Evolutionary conservation across 2,113 vertebrate genomes (phyloP), one percentile per base, ranked within the genome.

Genomic region (Alethe castanea): DNA sequence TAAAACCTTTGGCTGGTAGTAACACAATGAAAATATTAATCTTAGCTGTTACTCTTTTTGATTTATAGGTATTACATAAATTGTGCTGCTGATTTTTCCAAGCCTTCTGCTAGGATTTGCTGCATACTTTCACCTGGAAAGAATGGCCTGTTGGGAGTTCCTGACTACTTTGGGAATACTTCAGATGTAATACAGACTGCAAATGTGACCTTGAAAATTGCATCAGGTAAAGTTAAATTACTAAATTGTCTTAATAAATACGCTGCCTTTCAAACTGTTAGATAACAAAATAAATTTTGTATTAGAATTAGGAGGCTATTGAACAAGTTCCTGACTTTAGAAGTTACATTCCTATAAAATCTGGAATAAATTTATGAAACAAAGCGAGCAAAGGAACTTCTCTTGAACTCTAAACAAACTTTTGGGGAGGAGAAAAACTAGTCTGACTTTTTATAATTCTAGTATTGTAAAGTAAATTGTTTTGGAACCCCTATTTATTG

Each of bases 161-260:
- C 91, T 97, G 95, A 80, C 59, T 94, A 16, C 40, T 47, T 54
- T 47, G 57, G 72, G 69, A 94, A 26, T 82, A n/a, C 44, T 95
- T 95, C 65, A 80, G 73, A 20, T 90, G 35, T 50, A 90, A 93
- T 45, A 85, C 48, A 20, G 90, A 87, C 61, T 89, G 91, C 79
- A 87, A 71, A 60, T 56, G 29, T 16, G 78, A 96, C 53, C 87
- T 95, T 69, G 71, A 89, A 42, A 90, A 79, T 74, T 35, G 7
- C 35, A 89, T 89, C 71, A 91, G 88, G 86, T 97, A 66, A 76
- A 79, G 33, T 40, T 42, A 29, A 56, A 29, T 45, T 61, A 24
- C 36, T 50, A 19, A 60, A 67, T 42, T 31, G 5, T 50, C 45
- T 42, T 2, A 64, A 33, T 36, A 86, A 74, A 25, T 42, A 54